Evolutionary conservation across 2,888 invertebrate genomes (phyloP).

Genomic region (Cerastis leucographa): DNA sequence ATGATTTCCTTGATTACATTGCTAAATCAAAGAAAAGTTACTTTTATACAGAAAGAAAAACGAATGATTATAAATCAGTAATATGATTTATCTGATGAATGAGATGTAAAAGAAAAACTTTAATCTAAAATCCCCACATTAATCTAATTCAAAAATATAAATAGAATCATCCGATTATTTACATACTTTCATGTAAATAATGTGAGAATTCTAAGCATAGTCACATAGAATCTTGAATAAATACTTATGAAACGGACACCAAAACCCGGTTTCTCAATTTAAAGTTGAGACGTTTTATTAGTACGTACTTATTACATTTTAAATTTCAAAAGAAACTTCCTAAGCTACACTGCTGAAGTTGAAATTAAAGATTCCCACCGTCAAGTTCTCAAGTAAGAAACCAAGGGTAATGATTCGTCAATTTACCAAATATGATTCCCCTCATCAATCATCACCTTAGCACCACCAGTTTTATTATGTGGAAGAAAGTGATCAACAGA

Average conservation of each 20-base stretch:
- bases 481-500: too few species aligned
- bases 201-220: background rate
- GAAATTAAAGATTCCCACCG: background rate
- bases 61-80: background rate
- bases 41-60: background rate
- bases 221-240: background rate
- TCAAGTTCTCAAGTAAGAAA: background rate
- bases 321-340: too few species aligned
- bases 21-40: background rate
- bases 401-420: too few species aligned
- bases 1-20: constrained; percentile 2
- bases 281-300: background rate
- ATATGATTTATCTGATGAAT: background rate
- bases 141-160: background rate
- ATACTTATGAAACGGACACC: background rate
- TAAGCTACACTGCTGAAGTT: background rate
- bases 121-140: background rate
- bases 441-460: background rate
- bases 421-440: background rate
- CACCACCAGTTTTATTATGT: background rate
- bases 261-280: background rate
- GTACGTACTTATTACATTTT: too few species aligned
- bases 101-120: background rate
- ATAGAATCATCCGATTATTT: too few species aligned
- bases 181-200: background rate